phyloP scores from a whole-genome alignment of 2,888 invertebrate species.

The Stenolophus ochropezus region DNA sequence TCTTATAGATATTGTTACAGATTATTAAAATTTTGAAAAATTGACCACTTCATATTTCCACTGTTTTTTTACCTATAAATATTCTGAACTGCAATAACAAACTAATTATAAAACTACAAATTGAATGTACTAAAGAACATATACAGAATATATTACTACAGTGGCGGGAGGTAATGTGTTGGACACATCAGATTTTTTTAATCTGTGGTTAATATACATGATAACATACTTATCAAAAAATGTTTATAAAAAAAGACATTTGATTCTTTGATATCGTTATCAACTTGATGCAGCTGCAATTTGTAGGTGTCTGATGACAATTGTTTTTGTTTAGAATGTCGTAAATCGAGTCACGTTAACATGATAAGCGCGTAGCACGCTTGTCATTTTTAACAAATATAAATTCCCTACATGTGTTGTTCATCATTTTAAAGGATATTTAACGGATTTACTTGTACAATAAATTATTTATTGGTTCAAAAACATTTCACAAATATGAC shows the following conservation, averaged over 20 bases:
- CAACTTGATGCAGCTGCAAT: not conserved
- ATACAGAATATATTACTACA: no score
- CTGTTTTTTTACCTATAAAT: no score
- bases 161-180: no score
- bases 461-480: not conserved
- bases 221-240: not conserved
- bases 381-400: constrained; percentile 29
- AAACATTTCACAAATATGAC: not conserved
- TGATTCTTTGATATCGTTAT: not conserved
- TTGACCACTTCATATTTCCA: no score
- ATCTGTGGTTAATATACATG: not conserved
- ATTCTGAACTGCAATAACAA: no score
- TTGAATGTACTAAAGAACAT: no score
- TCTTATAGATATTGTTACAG: no score
- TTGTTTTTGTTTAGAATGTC: not conserved
- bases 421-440: constrained; percentile 11
- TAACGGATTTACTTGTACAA: not conserved
- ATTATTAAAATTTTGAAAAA: no score
- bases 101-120: no score
- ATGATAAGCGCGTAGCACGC: not conserved
- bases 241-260: not conserved
- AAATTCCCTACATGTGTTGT: not conserved
- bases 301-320: not conserved
- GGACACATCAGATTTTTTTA: not conserved
- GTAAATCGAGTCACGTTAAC: constrained; percentile 4